phyloP scores from a whole-genome alignment of 2,888 invertebrate species.

The Diaphora mendica region DNA sequence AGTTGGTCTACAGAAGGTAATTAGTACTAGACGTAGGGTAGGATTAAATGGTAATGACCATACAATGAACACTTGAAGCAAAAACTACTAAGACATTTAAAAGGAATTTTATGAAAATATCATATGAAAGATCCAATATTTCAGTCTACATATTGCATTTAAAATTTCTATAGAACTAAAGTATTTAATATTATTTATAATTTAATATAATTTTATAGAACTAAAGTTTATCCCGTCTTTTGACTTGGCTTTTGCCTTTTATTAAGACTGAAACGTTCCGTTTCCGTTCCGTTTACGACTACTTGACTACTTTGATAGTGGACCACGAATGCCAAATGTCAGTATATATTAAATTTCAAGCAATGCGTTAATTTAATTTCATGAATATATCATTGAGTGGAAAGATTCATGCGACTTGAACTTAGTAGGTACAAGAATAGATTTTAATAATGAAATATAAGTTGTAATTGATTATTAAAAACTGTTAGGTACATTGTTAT shows the following conservation, averaged over 20 bases:
- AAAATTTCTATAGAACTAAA: too few relatives aligned
- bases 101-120: background rate
- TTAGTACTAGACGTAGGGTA: background rate
- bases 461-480: background rate
- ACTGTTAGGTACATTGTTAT: background rate
- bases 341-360: background rate
- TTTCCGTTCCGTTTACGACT: too few relatives aligned
- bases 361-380: background rate
- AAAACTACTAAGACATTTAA: background rate
- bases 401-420: background rate
- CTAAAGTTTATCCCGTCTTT: background rate
- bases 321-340: too few relatives aligned
- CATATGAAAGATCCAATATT: background rate
- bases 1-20: background rate
- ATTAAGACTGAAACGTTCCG: too few relatives aligned
- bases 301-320: too few relatives aligned
- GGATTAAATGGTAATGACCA: too few relatives aligned
- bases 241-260: background rate
- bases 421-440: too few relatives aligned
- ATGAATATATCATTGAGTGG: background rate
- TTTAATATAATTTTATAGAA: background rate
- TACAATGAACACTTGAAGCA: background rate
- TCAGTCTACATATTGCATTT: too few relatives aligned
- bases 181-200: too few relatives aligned
- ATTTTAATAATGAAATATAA: background rate